Conservation (phyloP, 2,888 invertebrate species). For the Anagyrus pseudococci region DNA sequence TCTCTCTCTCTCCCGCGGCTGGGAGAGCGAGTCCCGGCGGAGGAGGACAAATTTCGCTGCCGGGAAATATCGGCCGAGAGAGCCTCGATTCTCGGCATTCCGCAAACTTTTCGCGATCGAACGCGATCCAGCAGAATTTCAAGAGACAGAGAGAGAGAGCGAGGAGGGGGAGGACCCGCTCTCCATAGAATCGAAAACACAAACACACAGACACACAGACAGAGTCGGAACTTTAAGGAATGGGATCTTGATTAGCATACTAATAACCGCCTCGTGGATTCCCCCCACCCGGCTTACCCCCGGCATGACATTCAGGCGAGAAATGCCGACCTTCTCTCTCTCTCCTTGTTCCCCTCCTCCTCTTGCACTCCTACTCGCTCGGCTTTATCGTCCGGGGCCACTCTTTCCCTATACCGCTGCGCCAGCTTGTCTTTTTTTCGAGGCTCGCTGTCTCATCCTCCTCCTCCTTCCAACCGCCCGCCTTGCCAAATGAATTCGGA, state of each 20-base stretch:
- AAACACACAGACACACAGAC: too few relatives aligned
- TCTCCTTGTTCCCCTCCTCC: neutral
- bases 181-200: slow-evolving; percentile 16
- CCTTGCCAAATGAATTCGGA: slow-evolving; percentile 12
- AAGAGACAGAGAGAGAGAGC: neutral
- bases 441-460: neutral
- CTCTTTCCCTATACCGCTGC: too few relatives aligned
- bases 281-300: too few relatives aligned
- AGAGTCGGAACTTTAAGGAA: slow-evolving; percentile 21
- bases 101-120: too few relatives aligned
- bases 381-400: slow-evolving; percentile 5
- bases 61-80: too few relatives aligned
- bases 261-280: slow-evolving; percentile 57
- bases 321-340: slow-evolving; percentile 30
- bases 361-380: slow-evolving; percentile 1
- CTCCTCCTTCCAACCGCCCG: slow-evolving; percentile 1
- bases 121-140: neutral
- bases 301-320: slow-evolving; percentile 49
- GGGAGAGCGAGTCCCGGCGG: too few relatives aligned
- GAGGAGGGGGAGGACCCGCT: neutral
- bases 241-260: slow-evolving; percentile 58
- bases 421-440: too few relatives aligned
- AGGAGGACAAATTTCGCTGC: too few relatives aligned
- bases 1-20: too few relatives aligned
- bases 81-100: too few relatives aligned